A percentile compares a stretch with the other conserved stretches of the same genome.
These are phyloP conservation scores for Poecilobothrus nobilitatus DNA, from an alignment of 2,888 invertebrate genomes.

Conservation along the genomic window DNA sequence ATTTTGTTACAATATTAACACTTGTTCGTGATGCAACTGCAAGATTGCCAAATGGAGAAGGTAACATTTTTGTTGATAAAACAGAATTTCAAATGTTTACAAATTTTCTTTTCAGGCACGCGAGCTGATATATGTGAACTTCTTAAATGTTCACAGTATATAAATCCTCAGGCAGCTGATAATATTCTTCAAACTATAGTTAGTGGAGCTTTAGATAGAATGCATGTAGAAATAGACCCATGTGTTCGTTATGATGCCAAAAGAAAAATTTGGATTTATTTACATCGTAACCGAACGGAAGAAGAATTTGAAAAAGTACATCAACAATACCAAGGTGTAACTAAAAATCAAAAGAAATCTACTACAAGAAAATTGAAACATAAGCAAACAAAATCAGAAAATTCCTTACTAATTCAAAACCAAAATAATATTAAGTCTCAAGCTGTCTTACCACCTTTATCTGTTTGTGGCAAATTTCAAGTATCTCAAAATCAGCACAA, in stretches of 20 bases:
- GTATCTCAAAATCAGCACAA: not conserved
- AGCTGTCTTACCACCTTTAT: not conserved
- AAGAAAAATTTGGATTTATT: slow-evolving; percentile 90
- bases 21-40: slow-evolving; percentile 91
- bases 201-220: slow-evolving; percentile 80
- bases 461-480: not conserved
- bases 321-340: slow-evolving; percentile 56
- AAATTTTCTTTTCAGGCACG: slow-evolving; percentile 46
- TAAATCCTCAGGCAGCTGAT: slow-evolving; percentile 44
- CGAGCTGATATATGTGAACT: slow-evolving; percentile 84
- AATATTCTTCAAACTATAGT: slow-evolving; percentile 62
- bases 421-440: not conserved
- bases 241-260: slow-evolving; percentile 89
- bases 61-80: slow-evolving; percentile 16
- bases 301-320: slow-evolving; percentile 58
- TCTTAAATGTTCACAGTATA: slow-evolving; percentile 65
- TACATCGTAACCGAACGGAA: slow-evolving; percentile 64
- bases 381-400: slow-evolving; percentile 19
- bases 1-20: slow-evolving; percentile 82
- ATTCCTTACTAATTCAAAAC: slow-evolving; percentile 8
- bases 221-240: slow-evolving; percentile 82
- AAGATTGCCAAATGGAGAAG: slow-evolving; percentile 88
- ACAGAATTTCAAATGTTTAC: not conserved
- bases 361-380: slow-evolving; percentile 32
- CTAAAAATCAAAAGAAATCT: slow-evolving; percentile 47